A percentile compares a stretch with the other conserved stretches of the same genome.
These are phyloP conservation scores for Chloroclystis v-ata DNA, from an alignment of 2,888 invertebrate species.

Conservation along the genomic window DNA sequence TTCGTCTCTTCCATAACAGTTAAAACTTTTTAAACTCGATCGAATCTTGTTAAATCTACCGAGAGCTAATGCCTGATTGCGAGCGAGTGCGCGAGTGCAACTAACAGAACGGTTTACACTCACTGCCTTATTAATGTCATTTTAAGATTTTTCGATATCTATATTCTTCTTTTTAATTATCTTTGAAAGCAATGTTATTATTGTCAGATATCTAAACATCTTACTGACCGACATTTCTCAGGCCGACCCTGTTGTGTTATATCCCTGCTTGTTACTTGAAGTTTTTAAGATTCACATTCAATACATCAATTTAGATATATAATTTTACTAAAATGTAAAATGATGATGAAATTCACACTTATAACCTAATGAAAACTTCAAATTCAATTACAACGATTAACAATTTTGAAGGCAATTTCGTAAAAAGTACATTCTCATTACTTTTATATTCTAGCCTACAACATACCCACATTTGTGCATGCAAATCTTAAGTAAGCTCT, in stretches of 20 bases:
- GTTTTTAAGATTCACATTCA: slow-evolving; percentile 22
- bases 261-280: slow-evolving; percentile 44
- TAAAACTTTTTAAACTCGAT: slow-evolving; percentile 64
- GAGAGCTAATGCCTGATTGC: slow-evolving; percentile 20
- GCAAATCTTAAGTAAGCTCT: slow-evolving; percentile 12
- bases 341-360: slow-evolving; percentile 21
- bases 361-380: slow-evolving; percentile 5
- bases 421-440: slow-evolving; percentile 13
- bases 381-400: slow-evolving; percentile 16
- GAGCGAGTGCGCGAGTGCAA: slow-evolving; percentile 19
- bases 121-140: slow-evolving; percentile 13
- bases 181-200: slow-evolving; percentile 55
- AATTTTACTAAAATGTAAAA: slow-evolving; percentile 23
- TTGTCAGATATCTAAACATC: slow-evolving; percentile 73
- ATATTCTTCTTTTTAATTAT: slow-evolving; percentile 30
- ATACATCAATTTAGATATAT: slow-evolving; percentile 10
- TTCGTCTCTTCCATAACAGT: slow-evolving; percentile 68
- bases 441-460: slow-evolving; percentile 11
- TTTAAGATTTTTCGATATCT: slow-evolving; percentile 7
- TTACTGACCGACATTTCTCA: slow-evolving; percentile 53
- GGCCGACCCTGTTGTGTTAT: slow-evolving; percentile 60
- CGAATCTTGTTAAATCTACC: slow-evolving; percentile 38
- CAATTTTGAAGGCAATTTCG: slow-evolving; percentile 24
- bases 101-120: slow-evolving; percentile 24
- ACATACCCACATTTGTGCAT: slow-evolving; percentile 19